Evolutionary conservation across 2,113 vertebrate genomes (phyloP), one percentile per base, ranked within the genome.

Genomic region (Corythoichthys intestinalis): DNA sequence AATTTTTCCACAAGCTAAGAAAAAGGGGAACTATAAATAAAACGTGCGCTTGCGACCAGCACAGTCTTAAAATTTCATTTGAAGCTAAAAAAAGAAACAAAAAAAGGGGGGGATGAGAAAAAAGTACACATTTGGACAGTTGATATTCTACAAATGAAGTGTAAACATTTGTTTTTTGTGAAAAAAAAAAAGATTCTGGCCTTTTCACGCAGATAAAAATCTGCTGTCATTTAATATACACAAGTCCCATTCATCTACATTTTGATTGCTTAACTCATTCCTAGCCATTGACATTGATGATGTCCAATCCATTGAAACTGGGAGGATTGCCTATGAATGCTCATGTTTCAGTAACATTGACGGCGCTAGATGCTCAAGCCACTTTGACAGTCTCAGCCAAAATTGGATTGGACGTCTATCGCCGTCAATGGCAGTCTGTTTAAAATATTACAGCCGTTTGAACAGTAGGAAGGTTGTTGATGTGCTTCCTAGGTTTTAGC

Each of bases 11-110:
- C 93, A 94, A 85, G 69, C 88, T 92, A 91, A 85, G 83, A 86
- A 81, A 76, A 70, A 79, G 66, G 64, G 67, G 75, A 86, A 91
- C 95, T 96, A 97, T 97, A 98, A 98, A 97, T 95, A 95, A 96
- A 95, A 94, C 90, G 78, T 91, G 93, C 88, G 86, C 93, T 94
- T 93, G 93, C 92, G 89, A 93, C 92, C 92, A 86, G 92, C 93
- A 92, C 93, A 92, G 85, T 91, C 76, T 93, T 83, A 82, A 90
- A 81, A 88, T 85, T 87, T 90, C 76, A 82, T 79, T 86, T 79
- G 77, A 89, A 85, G 74, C 82, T 91, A 88, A 72, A 69, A 86
- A 67, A 71, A 72, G 72, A 73, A 76, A 17, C 81, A 54, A 62
- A 48, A 67, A 71, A 75, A 74, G 66, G 74, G n/a, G 44, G 79